Base-by-base conservation (phyloP, 2,797 vertebrate genomes). In the Cossypha dichroa region DNA sequence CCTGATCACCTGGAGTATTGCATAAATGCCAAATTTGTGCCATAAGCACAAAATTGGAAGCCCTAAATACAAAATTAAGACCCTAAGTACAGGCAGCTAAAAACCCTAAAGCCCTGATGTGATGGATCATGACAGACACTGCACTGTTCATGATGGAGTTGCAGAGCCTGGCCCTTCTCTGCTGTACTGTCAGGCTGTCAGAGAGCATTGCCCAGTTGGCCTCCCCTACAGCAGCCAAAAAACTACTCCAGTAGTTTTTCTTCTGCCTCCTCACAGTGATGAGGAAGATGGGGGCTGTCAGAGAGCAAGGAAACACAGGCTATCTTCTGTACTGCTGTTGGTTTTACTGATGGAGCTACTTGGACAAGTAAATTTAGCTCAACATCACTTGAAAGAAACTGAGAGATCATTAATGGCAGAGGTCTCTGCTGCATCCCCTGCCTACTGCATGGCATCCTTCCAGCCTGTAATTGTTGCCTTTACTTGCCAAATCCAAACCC, bases 201-300 rank as follows among this genome's bases (percentile, higher is more conserved):
- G 69, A 51, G n/a, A 56, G 21, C 2, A 1, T 29, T 0, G 0
- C 23, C 34, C 5, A 0, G 0, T 20, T 66, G 80, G 48, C 20
- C n/a, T 55, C 19, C 4, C 9, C 36, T 68, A 41, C 33, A 31
- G 29, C 38, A 88, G 54, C 60, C 45, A 91, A 77, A 85, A 84
- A 41, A 18, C 11, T 11, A 51, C 49, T 51, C 28, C 49, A 51
- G 28, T 18, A 51, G 49, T 29, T 51, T 51, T 51, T 29, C 25
- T 56, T 84, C 82, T 62, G 63, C 48, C 13, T 59, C 16, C 16
- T 63, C 5, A 1, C 40, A 33, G 14, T 7, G 15, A 84, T 28
- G 58, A 76, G 29, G 54, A 70, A 45, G 41, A 48, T 23, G 33
- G 13, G 38, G 8, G 29, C 36, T 60, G 5, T 62, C 36, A 88